Conservation (phyloP, 2,113 vertebrate species). For the Cromileptes altivelis region DNA sequence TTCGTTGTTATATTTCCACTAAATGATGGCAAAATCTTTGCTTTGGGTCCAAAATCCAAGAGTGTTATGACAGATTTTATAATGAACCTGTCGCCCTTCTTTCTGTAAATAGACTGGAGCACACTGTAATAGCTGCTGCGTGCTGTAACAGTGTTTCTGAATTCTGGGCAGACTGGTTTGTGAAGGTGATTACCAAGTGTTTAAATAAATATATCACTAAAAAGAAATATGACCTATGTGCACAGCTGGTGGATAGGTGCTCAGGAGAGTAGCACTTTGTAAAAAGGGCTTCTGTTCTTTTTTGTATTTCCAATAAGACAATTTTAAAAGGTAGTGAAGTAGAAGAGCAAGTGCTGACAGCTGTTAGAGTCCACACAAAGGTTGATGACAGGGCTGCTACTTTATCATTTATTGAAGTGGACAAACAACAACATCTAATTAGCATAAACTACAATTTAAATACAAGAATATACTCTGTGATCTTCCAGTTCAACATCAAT, state of each 20-base stretch:
- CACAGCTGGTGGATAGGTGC: neutral
- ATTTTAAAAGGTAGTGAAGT: too few species aligned
- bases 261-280: neutral
- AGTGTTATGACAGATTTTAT: neutral
- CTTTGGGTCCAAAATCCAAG: neutral
- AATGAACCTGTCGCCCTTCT: neutral
- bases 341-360: slow-evolving; percentile 8
- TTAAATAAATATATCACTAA: neutral
- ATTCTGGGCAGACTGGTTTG: slow-evolving; percentile 11
- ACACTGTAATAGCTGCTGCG: neutral
- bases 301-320: too few species aligned
- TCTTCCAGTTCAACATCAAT: neutral
- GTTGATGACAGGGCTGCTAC: neutral
- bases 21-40: neutral
- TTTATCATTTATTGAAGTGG: neutral
- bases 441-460: neutral
- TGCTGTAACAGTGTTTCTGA: neutral
- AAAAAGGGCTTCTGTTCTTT: neutral
- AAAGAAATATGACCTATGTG: neutral
- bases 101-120: neutral
- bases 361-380: neutral
- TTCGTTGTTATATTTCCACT: neutral
- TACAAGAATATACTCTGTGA: neutral
- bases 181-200: neutral
- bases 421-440: neutral